A percentile compares a stretch with the other conserved stretches of the same genome.
These are phyloP conservation scores for Zelostemma sp. DNA, from an alignment of 1,140 invertebrate species.

Conservation along the genomic window DNA sequence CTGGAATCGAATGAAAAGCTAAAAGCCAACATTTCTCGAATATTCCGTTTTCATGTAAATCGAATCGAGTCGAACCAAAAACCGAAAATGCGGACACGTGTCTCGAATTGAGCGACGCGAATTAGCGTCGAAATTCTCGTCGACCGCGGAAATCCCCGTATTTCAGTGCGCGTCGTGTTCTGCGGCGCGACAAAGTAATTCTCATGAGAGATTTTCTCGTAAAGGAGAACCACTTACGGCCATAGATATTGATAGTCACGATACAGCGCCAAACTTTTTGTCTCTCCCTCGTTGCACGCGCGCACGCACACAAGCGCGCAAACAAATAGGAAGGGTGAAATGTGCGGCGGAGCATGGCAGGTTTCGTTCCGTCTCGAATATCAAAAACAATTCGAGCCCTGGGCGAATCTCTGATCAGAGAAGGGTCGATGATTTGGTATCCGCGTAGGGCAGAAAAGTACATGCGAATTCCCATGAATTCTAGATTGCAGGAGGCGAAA, in stretches of 20 bases:
- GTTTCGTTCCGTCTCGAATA: slow-evolving; percentile 59
- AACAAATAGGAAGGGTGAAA: slow-evolving; percentile 11
- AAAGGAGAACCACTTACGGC: not conserved
- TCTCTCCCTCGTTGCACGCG: not conserved
- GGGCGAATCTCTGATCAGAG: slow-evolving; percentile 33
- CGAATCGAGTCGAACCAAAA: too few relatives aligned
- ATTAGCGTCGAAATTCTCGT: not conserved
- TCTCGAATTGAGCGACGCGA: not conserved
- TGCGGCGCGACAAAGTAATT: too few relatives aligned
- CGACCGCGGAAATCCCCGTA: too few relatives aligned
- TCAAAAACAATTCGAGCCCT: slow-evolving; percentile 57
- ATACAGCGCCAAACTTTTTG: not conserved
- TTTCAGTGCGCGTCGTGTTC: too few relatives aligned
- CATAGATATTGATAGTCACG: slow-evolving; percentile 1
- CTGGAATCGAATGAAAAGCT: not conserved
- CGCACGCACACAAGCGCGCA: not conserved
- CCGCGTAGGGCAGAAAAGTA: slow-evolving; percentile 11
- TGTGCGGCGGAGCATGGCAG: slow-evolving; percentile 38
- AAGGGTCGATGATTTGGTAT: slow-evolving; percentile 43
- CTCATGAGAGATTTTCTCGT: slow-evolving; percentile 2
- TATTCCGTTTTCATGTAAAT: too few relatives aligned
- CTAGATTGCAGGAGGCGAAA: slow-evolving; percentile 11
- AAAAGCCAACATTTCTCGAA: too few relatives aligned
- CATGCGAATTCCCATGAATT: slow-evolving; percentile 21
- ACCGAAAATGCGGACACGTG: too few relatives aligned